phyloP scores from a whole-genome alignment of 2,113 vertebrate genomes.

The Platichthys flesus region DNA sequence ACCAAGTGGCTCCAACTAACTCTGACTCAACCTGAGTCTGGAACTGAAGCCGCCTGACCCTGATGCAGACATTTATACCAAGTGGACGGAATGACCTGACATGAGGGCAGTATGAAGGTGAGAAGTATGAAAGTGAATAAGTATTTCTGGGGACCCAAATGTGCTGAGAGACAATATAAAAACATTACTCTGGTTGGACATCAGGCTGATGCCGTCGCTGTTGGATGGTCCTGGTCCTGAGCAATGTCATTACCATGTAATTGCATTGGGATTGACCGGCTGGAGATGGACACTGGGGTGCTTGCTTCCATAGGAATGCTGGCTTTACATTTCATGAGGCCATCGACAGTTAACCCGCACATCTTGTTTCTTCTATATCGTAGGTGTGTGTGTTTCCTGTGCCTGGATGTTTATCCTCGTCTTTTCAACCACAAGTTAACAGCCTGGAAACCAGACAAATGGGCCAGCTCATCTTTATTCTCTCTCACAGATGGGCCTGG shows the following conservation, averaged over 20 bases:
- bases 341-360: not conserved
- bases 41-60: too few species aligned
- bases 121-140: too few species aligned
- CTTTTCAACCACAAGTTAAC: not conserved
- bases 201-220: not conserved
- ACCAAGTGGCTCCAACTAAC: too few species aligned
- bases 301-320: not conserved
- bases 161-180: too few species aligned
- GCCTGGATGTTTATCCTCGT: not conserved
- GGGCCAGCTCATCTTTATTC: not conserved
- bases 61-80: too few species aligned
- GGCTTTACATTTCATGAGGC: not conserved
- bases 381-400: not conserved
- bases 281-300: not conserved
- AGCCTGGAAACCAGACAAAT: not conserved
- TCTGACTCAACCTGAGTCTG: too few species aligned
- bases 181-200: too few species aligned
- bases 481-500: not conserved
- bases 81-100: too few species aligned
- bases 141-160: too few species aligned
- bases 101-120: too few species aligned
- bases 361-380: not conserved
- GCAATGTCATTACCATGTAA: not conserved
- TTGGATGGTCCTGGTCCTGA: not conserved
- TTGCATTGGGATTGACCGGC: constrained; percentile 2